Percentiles rank a stretch among this genome's conserved stretches.
Evolutionary conservation across 2,113 vertebrate species (phyloP).

Genomic region (Trinectes maculatus): DNA sequence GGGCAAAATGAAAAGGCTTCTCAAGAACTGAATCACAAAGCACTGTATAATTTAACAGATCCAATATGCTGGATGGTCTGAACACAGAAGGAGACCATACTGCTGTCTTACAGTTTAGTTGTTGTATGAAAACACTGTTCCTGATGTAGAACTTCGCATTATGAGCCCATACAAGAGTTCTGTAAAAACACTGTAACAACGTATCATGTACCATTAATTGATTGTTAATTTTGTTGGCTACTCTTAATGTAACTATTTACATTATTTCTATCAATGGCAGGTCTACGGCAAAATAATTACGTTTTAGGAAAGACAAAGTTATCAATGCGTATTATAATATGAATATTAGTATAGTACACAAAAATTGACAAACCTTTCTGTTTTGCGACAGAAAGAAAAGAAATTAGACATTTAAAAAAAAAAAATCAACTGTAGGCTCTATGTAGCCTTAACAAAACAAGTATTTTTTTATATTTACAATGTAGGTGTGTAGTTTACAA

Average conservation of each 20-base stretch:
- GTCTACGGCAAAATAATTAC: too few relatives aligned
- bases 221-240: background rate
- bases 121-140: background rate
- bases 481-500: conserved; percentile 3
- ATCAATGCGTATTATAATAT: too few relatives aligned
- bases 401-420: too few relatives aligned
- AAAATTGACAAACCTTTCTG: conserved; percentile 2
- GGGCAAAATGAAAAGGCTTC: background rate
- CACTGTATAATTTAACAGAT: background rate
- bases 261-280: too few relatives aligned
- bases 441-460: background rate
- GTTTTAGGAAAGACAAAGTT: too few relatives aligned
- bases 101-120: conserved; percentile 9
- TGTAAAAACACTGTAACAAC: background rate
- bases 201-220: background rate
- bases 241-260: background rate
- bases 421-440: background rate
- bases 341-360: too few relatives aligned
- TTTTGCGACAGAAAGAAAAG: conserved; percentile 21
- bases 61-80: background rate
- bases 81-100: background rate
- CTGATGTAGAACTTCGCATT: background rate
- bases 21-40: conserved; percentile 14
- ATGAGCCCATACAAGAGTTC: conserved; percentile 3
- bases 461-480: background rate